Conservation (phyloP, 30 jellyfish, hydroid and myxozoan genomes). For the Morbakka virulenta region DNA sequence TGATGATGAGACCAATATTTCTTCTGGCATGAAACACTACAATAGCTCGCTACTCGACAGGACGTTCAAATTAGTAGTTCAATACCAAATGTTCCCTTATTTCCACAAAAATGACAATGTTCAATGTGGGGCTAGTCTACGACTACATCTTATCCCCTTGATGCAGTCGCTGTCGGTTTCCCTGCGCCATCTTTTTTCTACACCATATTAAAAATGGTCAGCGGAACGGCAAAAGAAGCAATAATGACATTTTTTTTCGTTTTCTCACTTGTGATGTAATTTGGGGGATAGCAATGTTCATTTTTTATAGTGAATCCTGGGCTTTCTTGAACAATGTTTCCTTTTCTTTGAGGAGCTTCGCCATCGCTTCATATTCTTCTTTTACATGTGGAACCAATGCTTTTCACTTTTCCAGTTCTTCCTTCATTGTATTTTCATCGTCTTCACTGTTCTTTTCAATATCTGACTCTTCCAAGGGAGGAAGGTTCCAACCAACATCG, state of each 20-base stretch:
- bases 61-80: constrained; percentile 25
- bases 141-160: constrained; percentile 40
- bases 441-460: neutral
- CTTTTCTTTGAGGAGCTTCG: constrained; percentile 10
- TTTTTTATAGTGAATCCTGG: constrained; percentile 30
- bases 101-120: constrained; percentile 32
- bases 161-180: constrained; percentile 56
- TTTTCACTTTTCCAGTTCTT: neutral
- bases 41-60: constrained; percentile 44
- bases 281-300: constrained; percentile 14
- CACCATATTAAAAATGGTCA: constrained; percentile 60
- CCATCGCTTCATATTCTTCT: constrained; percentile 8
- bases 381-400: neutral
- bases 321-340: constrained; percentile 37
- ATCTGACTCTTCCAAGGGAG: constrained; percentile 8
- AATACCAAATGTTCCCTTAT: constrained; percentile 11
- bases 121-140: constrained; percentile 38
- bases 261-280: constrained; percentile 4
- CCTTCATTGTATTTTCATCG: neutral
- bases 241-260: constrained; percentile 30
- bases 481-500: neutral
- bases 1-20: constrained; percentile 51
- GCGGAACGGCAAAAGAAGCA: constrained; percentile 43
- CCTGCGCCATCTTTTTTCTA: constrained; percentile 43
- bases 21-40: constrained; percentile 42